Evolutionary conservation across 1,140 invertebrate genomes (phyloP).

Genomic region (Macrosteles quadrilineatus): DNA sequence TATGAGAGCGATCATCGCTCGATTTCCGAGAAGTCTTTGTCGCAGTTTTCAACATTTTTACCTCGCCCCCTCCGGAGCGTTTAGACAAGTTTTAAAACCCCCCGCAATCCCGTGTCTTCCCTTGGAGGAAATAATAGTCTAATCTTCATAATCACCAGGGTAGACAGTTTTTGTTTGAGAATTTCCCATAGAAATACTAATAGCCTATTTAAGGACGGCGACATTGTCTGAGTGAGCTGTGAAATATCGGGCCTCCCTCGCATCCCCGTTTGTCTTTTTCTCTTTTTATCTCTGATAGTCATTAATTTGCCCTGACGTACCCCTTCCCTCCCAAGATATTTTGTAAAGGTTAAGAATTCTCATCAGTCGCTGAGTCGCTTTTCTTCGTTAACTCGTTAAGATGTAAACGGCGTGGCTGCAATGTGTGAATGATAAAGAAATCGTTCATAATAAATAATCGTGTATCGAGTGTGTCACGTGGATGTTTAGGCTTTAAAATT

Average conservation of each 20-base stretch:
- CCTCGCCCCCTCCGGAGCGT: constrained; percentile 11
- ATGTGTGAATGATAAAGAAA: too few relatives aligned
- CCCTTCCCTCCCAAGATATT: not conserved
- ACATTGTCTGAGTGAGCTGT: constrained; percentile 25
- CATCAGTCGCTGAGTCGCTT: not conserved
- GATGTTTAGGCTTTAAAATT: too few relatives aligned
- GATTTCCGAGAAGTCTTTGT: constrained; percentile 31
- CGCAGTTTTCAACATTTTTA: constrained; percentile 37
- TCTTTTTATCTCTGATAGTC: constrained; percentile 29
- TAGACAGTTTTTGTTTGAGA: constrained; percentile 32
- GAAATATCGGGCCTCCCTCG: constrained; percentile 31
- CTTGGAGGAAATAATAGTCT: constrained; percentile 34
- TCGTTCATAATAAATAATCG: too few relatives aligned
- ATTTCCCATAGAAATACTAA: constrained; percentile 36
- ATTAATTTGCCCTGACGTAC: constrained; percentile 28
- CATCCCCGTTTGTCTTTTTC: constrained; percentile 25
- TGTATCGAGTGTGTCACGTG: too few relatives aligned
- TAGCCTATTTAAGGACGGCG: constrained; percentile 33
- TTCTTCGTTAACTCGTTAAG: not conserved
- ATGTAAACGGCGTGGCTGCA: too few relatives aligned
- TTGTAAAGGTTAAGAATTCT: constrained; percentile 21
- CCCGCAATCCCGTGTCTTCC: constrained; percentile 24
- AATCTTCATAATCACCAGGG: constrained; percentile 34
- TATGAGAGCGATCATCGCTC: constrained; percentile 17
- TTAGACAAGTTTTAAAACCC: constrained; percentile 37